These are phyloP conservation scores for Drosophila atroscutellata DNA, from an alignment of 2,888 invertebrate species.

Conservation along the genomic window DNA sequence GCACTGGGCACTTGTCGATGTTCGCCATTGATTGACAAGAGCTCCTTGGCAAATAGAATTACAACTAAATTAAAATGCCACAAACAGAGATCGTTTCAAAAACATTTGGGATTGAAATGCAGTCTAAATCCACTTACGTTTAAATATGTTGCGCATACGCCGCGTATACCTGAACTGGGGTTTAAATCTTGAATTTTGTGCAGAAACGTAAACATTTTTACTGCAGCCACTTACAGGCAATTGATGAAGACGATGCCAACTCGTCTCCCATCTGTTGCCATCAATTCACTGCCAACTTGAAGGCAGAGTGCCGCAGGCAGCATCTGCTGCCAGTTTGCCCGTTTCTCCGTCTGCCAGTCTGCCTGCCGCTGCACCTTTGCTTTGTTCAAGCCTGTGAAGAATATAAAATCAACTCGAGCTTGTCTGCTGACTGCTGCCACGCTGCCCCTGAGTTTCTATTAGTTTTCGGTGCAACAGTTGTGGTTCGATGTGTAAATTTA, in stretches of 20 bases:
- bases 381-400: constrained; percentile 41
- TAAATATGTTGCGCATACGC: constrained; percentile 49
- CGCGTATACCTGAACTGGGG: constrained; percentile 15
- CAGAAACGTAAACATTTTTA: constrained; percentile 55
- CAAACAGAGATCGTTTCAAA: not conserved
- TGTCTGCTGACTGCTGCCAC: constrained; percentile 23
- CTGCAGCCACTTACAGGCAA: constrained; percentile 67
- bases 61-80: constrained; percentile 39
- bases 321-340: constrained; percentile 17
- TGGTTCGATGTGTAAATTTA: constrained; percentile 73
- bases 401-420: constrained; percentile 47
- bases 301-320: constrained; percentile 22
- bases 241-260: constrained; percentile 59
- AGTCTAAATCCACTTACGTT: constrained; percentile 22
- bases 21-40: constrained; percentile 60
- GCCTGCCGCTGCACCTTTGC: constrained; percentile 33
- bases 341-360: not conserved
- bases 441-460: constrained; percentile 37
- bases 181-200: constrained; percentile 32
- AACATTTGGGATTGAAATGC: not conserved
- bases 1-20: constrained; percentile 62
- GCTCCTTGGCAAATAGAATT: constrained; percentile 32
- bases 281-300: constrained; percentile 60
- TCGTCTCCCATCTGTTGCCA: constrained; percentile 60
- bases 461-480: constrained; percentile 72